These are phyloP conservation scores for Serilophus lunatus DNA, from an alignment of 2,113 vertebrate species.

Conservation along the genomic window DNA sequence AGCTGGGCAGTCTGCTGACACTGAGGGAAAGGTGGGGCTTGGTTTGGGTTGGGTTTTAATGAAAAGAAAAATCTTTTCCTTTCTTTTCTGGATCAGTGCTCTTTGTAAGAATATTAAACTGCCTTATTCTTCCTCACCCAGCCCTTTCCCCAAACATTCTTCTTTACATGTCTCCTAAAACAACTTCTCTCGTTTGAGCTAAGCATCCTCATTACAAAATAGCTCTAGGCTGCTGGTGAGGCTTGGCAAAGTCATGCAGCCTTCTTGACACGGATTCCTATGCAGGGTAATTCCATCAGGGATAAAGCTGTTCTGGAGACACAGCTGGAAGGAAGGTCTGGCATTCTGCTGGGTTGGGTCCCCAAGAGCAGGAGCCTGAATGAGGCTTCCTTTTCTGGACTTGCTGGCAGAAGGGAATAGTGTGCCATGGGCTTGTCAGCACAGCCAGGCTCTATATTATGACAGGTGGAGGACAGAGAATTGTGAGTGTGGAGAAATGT, in stretches of 20 bases:
- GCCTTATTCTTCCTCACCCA: neutral
- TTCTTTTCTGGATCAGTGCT: neutral
- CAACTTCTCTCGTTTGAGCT: neutral
- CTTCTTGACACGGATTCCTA: neutral
- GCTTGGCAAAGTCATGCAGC: neutral
- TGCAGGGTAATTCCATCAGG: neutral
- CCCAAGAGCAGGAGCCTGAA: neutral
- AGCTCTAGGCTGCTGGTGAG: neutral
- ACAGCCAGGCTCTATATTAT: neutral
- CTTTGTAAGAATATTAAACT: neutral
- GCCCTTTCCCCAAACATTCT: neutral
- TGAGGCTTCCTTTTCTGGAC: neutral
- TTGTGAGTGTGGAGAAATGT: neutral
- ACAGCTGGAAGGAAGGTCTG: neutral
- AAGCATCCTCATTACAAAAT: neutral
- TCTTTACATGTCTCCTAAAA: neutral
- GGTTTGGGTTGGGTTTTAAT: neutral
- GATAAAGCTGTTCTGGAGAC: neutral
- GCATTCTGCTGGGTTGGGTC: neutral
- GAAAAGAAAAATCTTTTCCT: neutral
- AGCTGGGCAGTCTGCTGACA: neutral
- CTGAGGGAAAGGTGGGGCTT: neutral
- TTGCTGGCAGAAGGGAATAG: neutral
- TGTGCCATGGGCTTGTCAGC: neutral
- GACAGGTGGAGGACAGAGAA: neutral